Conservation (phyloP, 1,140 invertebrate species). For the Nymphalis io region DNA sequence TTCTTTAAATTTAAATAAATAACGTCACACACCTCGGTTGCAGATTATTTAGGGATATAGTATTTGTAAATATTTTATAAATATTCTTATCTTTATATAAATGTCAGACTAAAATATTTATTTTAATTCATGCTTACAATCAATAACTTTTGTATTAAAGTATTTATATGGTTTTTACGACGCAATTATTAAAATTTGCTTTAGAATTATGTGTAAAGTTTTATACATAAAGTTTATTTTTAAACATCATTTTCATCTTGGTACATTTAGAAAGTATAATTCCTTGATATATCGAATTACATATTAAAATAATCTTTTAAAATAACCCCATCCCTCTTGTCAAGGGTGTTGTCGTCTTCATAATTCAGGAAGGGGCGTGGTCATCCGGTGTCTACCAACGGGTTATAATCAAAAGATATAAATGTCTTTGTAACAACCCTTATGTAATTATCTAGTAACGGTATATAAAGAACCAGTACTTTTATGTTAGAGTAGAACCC, state of each 20-base stretch:
- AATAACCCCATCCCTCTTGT: conserved; percentile 12
- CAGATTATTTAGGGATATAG: no score
- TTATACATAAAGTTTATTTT: no score
- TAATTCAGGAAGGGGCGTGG: conserved; percentile 71
- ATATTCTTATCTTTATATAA: neutral
- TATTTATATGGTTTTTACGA: no score
- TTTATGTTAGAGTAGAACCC: conserved; percentile 2
- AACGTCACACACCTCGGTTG: neutral
- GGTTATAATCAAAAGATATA: conserved; percentile 50
- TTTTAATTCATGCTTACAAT: no score
- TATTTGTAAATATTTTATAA: neutral
- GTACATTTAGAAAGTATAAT: neutral
- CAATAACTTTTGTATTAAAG: no score
- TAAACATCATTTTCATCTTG: neutral
- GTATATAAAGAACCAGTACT: conserved; percentile 7
- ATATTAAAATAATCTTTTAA: conserved; percentile 33
- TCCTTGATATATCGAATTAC: conserved; percentile 17
- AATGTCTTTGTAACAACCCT: conserved; percentile 41
- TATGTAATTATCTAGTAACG: conserved; percentile 22
- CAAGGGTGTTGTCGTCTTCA: conserved; percentile 47
- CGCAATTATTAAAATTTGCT: no score
- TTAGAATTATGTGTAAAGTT: no score
- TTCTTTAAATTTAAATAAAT: neutral
- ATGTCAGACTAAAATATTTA: neutral
- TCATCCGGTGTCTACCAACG: conserved; percentile 58